These are phyloP conservation scores for Apteryx mantelli DNA, from an alignment of 2,113 vertebrate species.

Conservation along the genomic window DNA sequence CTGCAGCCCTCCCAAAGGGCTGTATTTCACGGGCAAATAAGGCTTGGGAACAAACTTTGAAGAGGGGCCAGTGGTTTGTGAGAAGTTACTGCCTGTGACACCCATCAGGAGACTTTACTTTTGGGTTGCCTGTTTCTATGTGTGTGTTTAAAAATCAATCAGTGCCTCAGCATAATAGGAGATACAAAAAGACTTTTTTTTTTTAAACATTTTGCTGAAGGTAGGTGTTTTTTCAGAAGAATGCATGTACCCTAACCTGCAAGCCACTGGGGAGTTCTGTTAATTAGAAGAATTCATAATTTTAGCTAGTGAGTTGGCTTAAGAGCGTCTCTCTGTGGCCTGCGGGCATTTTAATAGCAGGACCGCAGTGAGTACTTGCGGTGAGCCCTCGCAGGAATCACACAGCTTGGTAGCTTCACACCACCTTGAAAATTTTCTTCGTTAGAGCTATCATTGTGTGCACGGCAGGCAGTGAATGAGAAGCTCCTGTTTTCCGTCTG, in stretches of 20 bases:
- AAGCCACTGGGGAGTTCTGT: neutral
- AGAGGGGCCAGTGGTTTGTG: neutral
- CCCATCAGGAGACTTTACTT: neutral
- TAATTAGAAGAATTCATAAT: neutral
- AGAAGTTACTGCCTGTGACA: neutral
- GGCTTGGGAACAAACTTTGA: neutral
- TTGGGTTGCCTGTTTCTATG: neutral
- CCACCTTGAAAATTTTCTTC: neutral
- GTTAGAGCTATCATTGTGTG: neutral
- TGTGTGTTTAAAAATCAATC: neutral
- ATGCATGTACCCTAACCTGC: neutral
- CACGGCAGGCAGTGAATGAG: neutral
- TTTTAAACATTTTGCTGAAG: neutral
- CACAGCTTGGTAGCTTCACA: neutral
- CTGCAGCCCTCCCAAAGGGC: accelerated
- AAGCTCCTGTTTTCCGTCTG: neutral
- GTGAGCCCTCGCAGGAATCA: neutral
- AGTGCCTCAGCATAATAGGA: neutral
- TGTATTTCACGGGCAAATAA: neutral
- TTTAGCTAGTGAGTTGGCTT: neutral
- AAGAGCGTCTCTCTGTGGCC: neutral
- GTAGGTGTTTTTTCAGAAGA: neutral
- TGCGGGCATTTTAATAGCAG: constrained; percentile 10
- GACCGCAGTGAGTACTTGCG: neutral
- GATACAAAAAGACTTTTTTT: neutral